Base-by-base conservation (phyloP, 2,888 invertebrate species). In the Tuberolachnus salignus region DNA sequence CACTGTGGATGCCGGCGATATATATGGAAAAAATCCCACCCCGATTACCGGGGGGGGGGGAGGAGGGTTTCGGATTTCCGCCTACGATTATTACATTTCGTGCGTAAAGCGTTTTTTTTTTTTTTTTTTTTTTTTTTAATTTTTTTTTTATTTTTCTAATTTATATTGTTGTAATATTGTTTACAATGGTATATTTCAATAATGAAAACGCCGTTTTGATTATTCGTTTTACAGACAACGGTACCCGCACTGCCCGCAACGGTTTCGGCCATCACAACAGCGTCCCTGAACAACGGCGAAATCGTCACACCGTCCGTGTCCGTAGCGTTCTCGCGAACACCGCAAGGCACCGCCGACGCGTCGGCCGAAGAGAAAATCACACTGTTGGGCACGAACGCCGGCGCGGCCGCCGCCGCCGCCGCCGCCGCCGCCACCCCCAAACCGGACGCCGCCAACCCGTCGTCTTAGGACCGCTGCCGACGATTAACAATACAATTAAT, bases 291-390 rank as follows among this genome's bases (percentile, higher is more conserved):
- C 70, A 82, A 82, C 44, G 82, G 82, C 16, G 81, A 74, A 69
- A 63, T 74, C 6, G 34, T 34, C 13, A 80, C 49, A 21, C 70
- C 73, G 16, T 70, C 81, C 9, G 80, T 81, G 49, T 73, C 82
- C 2, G 81, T 74, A 53, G 53, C 82, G 21, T 81, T 80, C n/a
- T 81, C 82, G 42, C 74, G 82, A 57, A 82, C 82, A 13, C 82
- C 82, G 11, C 80, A 73, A 16, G 75, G 81, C 8, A 42, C 67
- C 34, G 46, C 75, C 2, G 67, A 80, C 1, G 57, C 73, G 3
- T 78, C 81, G 3, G 74, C 78, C 16, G 82, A 82, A 64, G 82
- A 82, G 57, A 81, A 82, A 57, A 61, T 80, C 71, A 82, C 81
- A 14, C 80, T 82, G 3, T 67, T 82, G 44, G 81, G 81, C 26